Evolutionary conservation across 1,140 invertebrate genomes (phyloP).

Genomic region (Oncopodura yosiiana): DNA sequence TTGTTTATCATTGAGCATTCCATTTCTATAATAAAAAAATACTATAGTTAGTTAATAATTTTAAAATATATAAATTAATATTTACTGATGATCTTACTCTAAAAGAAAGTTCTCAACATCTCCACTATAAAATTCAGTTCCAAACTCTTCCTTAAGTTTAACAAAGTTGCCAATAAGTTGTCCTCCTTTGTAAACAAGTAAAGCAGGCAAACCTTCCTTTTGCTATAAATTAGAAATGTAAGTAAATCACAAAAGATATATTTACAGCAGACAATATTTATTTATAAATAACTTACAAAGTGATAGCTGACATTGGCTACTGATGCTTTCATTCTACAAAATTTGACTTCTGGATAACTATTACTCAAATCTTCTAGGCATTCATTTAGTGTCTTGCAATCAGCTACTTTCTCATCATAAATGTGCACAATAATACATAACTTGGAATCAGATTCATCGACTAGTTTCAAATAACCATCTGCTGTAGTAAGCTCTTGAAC

Average conservation of each 20-base stretch:
- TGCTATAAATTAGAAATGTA: slow-evolving; percentile 43
- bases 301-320: slow-evolving; percentile 59
- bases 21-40: too few relatives aligned
- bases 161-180: slow-evolving; percentile 90
- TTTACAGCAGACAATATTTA: slow-evolving; percentile 2
- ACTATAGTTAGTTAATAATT: too few relatives aligned
- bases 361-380: slow-evolving; percentile 65
- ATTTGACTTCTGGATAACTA: slow-evolving; percentile 80
- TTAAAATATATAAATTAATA: too few relatives aligned
- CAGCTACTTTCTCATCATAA: slow-evolving; percentile 58
- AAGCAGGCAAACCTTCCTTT: slow-evolving; percentile 75
- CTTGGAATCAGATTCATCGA: slow-evolving; percentile 77
- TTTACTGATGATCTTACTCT: slow-evolving; percentile 55
- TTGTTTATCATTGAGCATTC: too few relatives aligned
- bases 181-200: slow-evolving; percentile 82
- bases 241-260: slow-evolving; percentile 7
- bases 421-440: slow-evolving; percentile 85
- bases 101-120: slow-evolving; percentile 85
- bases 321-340: slow-evolving; percentile 70
- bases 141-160: slow-evolving; percentile 70
- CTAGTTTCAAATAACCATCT: slow-evolving; percentile 70
- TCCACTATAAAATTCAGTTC: slow-evolving; percentile 77
- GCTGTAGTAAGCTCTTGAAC: slow-evolving; percentile 52
- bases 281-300: slow-evolving; percentile 49
- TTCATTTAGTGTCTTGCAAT: slow-evolving; percentile 76